Conservation (phyloP, 2,797 vertebrate species). For the Channallabes apus region DNA sequence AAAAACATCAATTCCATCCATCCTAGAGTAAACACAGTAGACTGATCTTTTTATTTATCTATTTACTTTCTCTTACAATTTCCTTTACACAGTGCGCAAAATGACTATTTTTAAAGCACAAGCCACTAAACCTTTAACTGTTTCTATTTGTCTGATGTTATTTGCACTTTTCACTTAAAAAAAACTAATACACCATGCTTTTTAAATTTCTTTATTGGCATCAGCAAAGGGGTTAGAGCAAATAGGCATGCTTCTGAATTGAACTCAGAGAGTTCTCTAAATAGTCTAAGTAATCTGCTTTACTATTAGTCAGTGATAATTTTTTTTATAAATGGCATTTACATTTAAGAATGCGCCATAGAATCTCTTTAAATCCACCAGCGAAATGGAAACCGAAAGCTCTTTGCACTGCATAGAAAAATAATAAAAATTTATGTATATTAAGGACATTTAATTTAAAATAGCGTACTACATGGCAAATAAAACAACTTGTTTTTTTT, state of each 20-base stretch:
- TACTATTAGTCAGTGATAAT: conserved; percentile 39
- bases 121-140: background rate
- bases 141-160: background rate
- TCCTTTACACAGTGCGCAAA: background rate
- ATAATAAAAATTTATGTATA: conserved; percentile 43
- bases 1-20: background rate
- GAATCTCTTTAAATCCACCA: conserved; percentile 56
- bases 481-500: conserved; percentile 39
- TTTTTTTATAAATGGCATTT: conserved; percentile 62
- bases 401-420: conserved; percentile 51
- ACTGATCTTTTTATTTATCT: background rate
- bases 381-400: conserved; percentile 56
- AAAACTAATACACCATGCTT: conserved; percentile 25
- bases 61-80: background rate
- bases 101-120: background rate
- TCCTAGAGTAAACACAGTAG: background rate
- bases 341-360: conserved; percentile 56
- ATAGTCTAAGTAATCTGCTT: conserved; percentile 25
- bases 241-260: conserved; percentile 71
- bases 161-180: conserved; percentile 7
- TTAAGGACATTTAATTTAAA: conserved; percentile 54
- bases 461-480: conserved; percentile 57
- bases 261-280: conserved; percentile 16
- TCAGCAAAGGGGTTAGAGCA: conserved; percentile 72
- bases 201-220: conserved; percentile 77